Base-by-base conservation (phyloP, 2,113 vertebrate species). In the Sinocyclocheilus maitianheensis region DNA sequence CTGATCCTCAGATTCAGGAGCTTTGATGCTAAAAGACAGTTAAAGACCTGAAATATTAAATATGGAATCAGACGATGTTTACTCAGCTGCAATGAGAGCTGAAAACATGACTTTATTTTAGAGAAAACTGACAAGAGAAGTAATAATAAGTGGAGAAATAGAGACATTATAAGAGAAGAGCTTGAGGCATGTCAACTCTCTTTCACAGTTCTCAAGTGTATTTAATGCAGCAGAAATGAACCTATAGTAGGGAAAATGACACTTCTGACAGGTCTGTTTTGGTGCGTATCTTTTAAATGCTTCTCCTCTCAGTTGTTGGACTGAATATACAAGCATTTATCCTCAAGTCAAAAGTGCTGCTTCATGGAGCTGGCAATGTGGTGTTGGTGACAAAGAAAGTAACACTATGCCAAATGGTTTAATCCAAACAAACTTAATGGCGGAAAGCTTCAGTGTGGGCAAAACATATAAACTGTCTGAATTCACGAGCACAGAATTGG, bases 301-400 rank as follows among this genome's bases (percentile, higher is more conserved):
- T 13, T 48, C 26, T 76, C 14, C 74, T 76, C 20, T 51, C n/a
- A 3, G 46, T n/a, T 16, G 74, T 53, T 77, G 46, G 62, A 48
- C 37, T 81, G 79, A 26, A 69, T 69, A 34, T 34, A 69, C 6
- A 78, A n/a, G 24, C 60, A 20, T 65, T 81, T 67, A 65, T 81
- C 40, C 60, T 48, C 79, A 12, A 48, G 62, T 14, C 62, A 81
- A 51, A 81, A 48, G 62, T 81, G 79, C 79, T 81, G 79, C 67
- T 67, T 81, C 62, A 81, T 40, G 20, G 24, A 67, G 79, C 24
- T 48, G 40, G 60, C 43, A 65, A 77, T 55, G 76, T 58, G 51
- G 48, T 14, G 20, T 48, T 81, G n/a, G 40, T 81, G 62, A 48
- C 79, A 81, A 67, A 63, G 11, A 80, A 65, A 67, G 62, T 26